These are phyloP conservation scores for Drosophila nasuta DNA, from an alignment of 1,140 invertebrate species.

Conservation along the genomic window DNA sequence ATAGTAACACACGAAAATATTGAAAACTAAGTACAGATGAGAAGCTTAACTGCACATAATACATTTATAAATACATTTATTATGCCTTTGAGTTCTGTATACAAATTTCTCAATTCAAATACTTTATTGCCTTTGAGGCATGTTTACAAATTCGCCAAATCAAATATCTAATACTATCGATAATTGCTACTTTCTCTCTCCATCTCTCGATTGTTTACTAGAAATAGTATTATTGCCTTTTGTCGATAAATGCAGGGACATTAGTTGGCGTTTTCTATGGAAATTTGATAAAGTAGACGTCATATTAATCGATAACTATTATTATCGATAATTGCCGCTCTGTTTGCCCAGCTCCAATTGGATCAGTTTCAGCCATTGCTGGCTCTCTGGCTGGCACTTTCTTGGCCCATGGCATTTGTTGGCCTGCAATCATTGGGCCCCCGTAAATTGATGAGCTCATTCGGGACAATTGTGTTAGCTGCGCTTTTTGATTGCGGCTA, in stretches of 20 bases:
- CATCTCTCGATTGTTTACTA: not conserved
- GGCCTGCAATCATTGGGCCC: conserved; percentile 21
- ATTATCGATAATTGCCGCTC: conserved; percentile 6
- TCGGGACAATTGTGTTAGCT: conserved; percentile 38
- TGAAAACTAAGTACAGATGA: too few species aligned
- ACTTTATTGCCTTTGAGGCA: not conserved
- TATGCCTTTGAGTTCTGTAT: too few species aligned
- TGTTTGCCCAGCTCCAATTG: not conserved
- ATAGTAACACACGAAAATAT: too few species aligned
- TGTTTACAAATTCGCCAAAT: not conserved
- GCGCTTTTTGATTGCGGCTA: conserved; percentile 33
- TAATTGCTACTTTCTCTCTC: not conserved
- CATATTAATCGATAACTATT: not conserved
- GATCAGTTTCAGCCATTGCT: not conserved
- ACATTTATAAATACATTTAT: too few species aligned
- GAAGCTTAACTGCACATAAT: too few species aligned
- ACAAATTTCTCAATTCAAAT: not conserved
- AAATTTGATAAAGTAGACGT: conserved; percentile 1
- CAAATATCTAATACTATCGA: not conserved
- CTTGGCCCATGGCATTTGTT: conserved; percentile 18
- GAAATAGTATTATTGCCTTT: not conserved
- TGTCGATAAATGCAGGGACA: not conserved
- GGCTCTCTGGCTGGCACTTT: not conserved
- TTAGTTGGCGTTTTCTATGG: not conserved
- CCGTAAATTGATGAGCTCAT: conserved; percentile 48